Evolutionary conservation across 1,140 invertebrate genomes (phyloP), one percentile per base, ranked within the genome.

Genomic region (Drosophila orosa): DNA sequence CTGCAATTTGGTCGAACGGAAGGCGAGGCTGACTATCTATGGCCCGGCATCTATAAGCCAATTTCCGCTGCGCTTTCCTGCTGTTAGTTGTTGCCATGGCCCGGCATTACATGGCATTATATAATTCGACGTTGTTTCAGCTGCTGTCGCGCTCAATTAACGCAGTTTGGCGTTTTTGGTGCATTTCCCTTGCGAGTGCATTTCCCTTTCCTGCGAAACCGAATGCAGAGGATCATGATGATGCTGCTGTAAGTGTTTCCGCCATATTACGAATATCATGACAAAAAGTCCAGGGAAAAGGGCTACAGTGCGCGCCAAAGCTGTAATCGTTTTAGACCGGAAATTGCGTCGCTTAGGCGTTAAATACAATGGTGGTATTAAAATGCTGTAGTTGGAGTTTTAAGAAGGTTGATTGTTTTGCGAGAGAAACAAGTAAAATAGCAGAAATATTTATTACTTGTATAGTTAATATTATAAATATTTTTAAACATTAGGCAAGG

Each of bases 81-180:
- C 13, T 24, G 24, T 35, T 55, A 17, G 29, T 31, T 45, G 40
- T 19, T 45, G 27, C 24, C 31, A n/a, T 63, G 65, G n/a, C 15
- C 40, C 19, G 39, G 35, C 35, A 44, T 66, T 66, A 52, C 22
- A 27, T n/a, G 27, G 33, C 24, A 66, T 61, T 39, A 61, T 61
- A 31, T 66, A 61, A 37, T 61, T 27, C 24, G 54, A 42, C 35
- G 52, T 48, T 80, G 76, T 55, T 72, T 54, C 47, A 60, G 69
- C 57, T 45, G n/a, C 63, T 61, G 83, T 77, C 67, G 75, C 75
- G 62, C 79, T 69, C 71, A 87, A 86, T 87, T 87, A 86, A 83
- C 84, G 68, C 69, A 63, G 66, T 72, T 71, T 57, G 71, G 45
- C 60, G 72, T 80, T 87, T 71, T 87, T 83, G 78, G 75, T 40